phyloP scores from a whole-genome alignment of 2,797 vertebrate genomes.

The Pantherophis alleghaniensis region DNA sequence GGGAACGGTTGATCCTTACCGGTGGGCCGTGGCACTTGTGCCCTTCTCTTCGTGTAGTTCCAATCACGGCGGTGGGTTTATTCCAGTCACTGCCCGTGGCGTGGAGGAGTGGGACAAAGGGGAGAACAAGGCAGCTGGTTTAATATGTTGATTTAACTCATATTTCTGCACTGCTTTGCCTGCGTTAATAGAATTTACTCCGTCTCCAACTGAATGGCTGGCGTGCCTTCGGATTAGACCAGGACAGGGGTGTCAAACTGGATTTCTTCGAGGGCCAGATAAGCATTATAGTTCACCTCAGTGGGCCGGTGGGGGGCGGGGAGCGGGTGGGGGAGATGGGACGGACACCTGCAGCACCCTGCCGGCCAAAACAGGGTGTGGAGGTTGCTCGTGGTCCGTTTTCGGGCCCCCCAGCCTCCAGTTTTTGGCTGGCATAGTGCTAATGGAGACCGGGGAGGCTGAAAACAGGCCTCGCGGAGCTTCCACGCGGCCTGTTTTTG shows the following conservation, averaged over 20 bases:
- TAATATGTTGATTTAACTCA: neutral
- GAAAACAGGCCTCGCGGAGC: too few relatives aligned
- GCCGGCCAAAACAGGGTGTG: too few relatives aligned
- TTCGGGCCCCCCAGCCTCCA: too few relatives aligned
- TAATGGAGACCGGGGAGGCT: too few relatives aligned
- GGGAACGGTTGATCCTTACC: slow-evolving; percentile 40
- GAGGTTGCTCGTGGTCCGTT: rapidly evolving
- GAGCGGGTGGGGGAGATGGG: too few relatives aligned
- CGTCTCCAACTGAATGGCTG: rapidly evolving
- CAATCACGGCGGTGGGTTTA: slow-evolving; percentile 61
- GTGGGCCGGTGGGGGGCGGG: rapidly evolving
- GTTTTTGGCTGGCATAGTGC: too few relatives aligned
- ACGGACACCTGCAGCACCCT: too few relatives aligned
- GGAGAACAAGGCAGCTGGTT: slow-evolving; percentile 4
- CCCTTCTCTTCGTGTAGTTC: slow-evolving; percentile 52
- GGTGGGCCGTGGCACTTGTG: slow-evolving; percentile 28
- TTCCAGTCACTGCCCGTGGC: slow-evolving; percentile 49
- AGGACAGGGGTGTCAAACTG: too few relatives aligned
- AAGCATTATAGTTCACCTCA: too few relatives aligned
- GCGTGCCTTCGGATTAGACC: neutral
- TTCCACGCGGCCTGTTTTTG: too few relatives aligned
- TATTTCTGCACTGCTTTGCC: neutral
- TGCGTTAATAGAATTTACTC: rapidly evolving
- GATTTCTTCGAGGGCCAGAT: too few relatives aligned
- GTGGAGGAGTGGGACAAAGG: neutral